Evolutionary conservation across 2,888 invertebrate genomes (phyloP), one percentile per base, ranked within the genome.

Genomic region (Drosophila greeni): DNA sequence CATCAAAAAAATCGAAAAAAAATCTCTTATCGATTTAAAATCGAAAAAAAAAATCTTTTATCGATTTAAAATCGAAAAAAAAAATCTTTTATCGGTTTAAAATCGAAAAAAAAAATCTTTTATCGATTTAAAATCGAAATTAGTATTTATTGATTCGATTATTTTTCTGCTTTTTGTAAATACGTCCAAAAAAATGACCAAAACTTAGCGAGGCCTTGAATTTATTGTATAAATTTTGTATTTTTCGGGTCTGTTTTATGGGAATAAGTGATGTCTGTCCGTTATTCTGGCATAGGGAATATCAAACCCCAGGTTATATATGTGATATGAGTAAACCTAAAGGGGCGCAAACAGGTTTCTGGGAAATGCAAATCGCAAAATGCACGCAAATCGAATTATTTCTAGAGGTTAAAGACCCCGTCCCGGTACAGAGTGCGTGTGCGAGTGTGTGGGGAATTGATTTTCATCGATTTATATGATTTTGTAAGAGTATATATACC

Each of bases 301-400:
- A 8, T 5, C 29, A 16, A 16, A 7, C 1, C 16, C 43, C 26
- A 18, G 24, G n/a, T 5, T n/a, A 23, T 12, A 23, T 40, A n/a
- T 8, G 14, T 11, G 42, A 24, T n/a, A 24, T 18, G 18, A 9
- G 8, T 18, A 45, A 29, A 18, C 45, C 16, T 16, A 7, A 7
- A 12, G 16, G 16, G 11, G 5, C 16, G 5, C 16, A 42, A 42
- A 43, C 26, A 14, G 18, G 45, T 29, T 45, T 18, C 16, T 43
- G 26, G 24, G n/a, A 42, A 42, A 42, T 42, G 42, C 42, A 42
- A 45, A 45, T 18, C 14, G 18, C 18, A 29, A 45, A 45, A 45
- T 45, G 18, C 29, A 8, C 14, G 18, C 43, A 8, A 29, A 9
- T 45, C 8, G 26, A 18, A 29, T 18, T 29, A 14, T 18, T 18